phyloP scores from a whole-genome alignment of 2,113 vertebrate genomes.

The Sarotherodon lohbergeri region DNA sequence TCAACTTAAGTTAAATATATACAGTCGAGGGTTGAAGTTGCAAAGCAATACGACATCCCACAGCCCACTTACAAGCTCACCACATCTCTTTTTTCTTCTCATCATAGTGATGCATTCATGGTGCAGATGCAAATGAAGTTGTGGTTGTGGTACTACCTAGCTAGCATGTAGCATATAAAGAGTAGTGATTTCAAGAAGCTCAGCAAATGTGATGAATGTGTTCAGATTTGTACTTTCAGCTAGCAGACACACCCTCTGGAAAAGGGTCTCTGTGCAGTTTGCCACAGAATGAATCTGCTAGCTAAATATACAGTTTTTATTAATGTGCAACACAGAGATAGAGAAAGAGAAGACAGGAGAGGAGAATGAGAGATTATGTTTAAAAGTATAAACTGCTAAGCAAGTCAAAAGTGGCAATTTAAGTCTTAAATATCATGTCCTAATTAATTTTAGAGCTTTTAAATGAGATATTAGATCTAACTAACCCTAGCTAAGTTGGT shows the following conservation, averaged over 20 bases:
- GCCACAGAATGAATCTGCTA: neutral
- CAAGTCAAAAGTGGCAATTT: neutral
- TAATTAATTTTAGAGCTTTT: neutral
- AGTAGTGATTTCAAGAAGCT: neutral
- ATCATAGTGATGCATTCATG: neutral
- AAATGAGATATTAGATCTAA: neutral
- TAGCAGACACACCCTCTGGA: neutral
- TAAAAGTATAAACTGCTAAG: neutral
- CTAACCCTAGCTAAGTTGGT: neutral
- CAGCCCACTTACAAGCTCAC: fast-evolving
- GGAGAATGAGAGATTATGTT: fast-evolving
- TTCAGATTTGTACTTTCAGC: neutral
- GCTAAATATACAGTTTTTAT: neutral
- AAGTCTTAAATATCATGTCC: neutral
- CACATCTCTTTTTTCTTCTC: neutral
- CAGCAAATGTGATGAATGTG: neutral
- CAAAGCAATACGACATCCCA: neutral
- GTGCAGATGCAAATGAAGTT: neutral
- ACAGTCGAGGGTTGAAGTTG: neutral
- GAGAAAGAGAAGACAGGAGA: neutral
- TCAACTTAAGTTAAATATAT: neutral
- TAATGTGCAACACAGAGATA: neutral
- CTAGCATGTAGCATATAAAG: neutral
- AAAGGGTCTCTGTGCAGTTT: neutral
- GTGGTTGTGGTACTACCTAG: neutral